phyloP scores from a whole-genome alignment of 1,140 invertebrate genomes.

The Octopus sinensis region DNA sequence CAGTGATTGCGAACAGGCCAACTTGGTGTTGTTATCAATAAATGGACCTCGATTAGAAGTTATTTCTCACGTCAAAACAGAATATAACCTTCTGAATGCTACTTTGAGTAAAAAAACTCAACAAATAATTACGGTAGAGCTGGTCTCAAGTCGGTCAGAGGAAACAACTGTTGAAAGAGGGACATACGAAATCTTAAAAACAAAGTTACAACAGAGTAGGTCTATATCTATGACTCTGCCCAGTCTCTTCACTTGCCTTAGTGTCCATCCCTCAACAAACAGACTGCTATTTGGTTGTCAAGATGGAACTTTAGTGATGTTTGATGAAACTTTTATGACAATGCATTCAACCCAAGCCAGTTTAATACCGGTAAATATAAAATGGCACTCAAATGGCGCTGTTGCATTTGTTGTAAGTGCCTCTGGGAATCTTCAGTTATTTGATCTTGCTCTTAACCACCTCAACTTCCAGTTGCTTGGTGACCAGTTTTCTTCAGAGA shows the following conservation, averaged over 20 bases:
- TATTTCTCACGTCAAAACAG: constrained; percentile 45
- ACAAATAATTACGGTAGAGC: constrained; percentile 72
- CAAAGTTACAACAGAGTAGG: constrained; percentile 55
- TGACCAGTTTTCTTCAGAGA: background rate
- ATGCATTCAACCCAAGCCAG: constrained; percentile 54
- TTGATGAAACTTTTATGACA: constrained; percentile 45
- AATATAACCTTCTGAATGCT: constrained; percentile 47
- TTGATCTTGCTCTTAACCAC: constrained; percentile 8
- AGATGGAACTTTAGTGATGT: constrained; percentile 67
- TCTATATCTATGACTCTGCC: background rate
- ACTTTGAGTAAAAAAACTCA: constrained; percentile 68
- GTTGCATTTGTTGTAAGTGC: constrained; percentile 70
- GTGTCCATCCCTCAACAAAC: constrained; percentile 70
- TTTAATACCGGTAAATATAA: constrained; percentile 69
- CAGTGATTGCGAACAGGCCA: constrained; percentile 75
- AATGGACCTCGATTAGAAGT: constrained; percentile 48
- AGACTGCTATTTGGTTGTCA: constrained; percentile 73
- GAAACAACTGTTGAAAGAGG: constrained; percentile 74
- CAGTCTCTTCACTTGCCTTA: constrained; percentile 43
- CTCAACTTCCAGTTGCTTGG: background rate
- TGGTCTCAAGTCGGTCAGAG: constrained; percentile 72
- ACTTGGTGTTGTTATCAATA: constrained; percentile 71
- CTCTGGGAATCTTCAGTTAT: constrained; percentile 72
- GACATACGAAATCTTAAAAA: constrained; percentile 69
- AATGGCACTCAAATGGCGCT: constrained; percentile 72